These are phyloP conservation scores for Lissonota sp. DNA, from an alignment of 2,888 invertebrate species.

Conservation along the genomic window DNA sequence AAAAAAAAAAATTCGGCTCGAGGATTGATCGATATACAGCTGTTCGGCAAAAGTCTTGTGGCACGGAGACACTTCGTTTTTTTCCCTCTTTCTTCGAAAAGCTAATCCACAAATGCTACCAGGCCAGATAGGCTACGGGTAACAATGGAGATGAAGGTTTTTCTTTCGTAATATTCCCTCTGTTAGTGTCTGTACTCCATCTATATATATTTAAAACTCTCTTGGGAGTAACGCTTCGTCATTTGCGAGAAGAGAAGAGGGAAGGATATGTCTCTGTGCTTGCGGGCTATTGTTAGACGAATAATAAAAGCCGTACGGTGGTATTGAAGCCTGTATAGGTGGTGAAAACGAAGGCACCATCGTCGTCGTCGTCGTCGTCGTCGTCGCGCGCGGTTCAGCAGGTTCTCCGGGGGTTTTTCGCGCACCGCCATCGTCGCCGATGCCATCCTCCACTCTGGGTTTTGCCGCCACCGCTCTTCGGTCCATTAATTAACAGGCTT, in stretches of 20 bases:
- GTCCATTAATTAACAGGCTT: constrained; percentile 84
- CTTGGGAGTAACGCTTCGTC: constrained; percentile 49
- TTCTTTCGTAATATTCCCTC: constrained; percentile 7
- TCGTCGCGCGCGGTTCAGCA: constrained; percentile 35
- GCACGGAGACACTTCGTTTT: not conserved
- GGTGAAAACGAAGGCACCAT: constrained; percentile 37
- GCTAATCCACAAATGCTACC: constrained; percentile 26
- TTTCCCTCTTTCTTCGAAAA: constrained; percentile 9
- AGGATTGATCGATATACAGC: no score
- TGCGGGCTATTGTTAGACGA: constrained; percentile 43
- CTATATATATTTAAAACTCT: constrained; percentile 52
- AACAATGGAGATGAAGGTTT: constrained; percentile 26
- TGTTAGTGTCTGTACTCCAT: constrained; percentile 30
- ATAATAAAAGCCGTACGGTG: constrained; percentile 58
- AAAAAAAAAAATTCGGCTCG: no score
- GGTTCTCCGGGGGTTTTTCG: constrained; percentile 52
- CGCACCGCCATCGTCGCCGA: constrained; percentile 55
- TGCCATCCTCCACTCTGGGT: constrained; percentile 50
- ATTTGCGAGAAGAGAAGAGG: constrained; percentile 39
- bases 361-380: constrained; percentile 7
- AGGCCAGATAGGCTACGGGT: not conserved
- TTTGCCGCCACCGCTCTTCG: constrained; percentile 71
- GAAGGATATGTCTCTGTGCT: constrained; percentile 53
- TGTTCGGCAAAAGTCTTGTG: no score
- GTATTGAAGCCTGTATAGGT: constrained; percentile 39